A percentile compares a stretch with the other conserved stretches of the same genome.
Conservation (phyloP, 2,888 invertebrate species). For the Aspidiotus destructor region DNA sequence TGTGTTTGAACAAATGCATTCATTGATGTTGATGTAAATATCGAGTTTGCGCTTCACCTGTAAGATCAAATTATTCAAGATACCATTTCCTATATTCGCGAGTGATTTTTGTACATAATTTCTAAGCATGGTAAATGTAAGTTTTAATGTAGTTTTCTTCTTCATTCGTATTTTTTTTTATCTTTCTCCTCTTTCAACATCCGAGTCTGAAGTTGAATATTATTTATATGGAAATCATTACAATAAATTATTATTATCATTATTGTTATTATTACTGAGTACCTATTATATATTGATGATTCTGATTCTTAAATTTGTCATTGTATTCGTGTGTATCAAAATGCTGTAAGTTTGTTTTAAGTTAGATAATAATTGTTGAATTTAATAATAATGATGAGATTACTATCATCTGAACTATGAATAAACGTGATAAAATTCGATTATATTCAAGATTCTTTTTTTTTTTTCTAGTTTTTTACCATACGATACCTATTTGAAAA, state of each 20-base stretch:
- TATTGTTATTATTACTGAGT: too few relatives aligned
- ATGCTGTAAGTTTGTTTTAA: neutral
- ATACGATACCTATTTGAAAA: neutral
- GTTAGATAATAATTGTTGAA: neutral
- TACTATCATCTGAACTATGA: too few relatives aligned
- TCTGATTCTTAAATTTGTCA: neutral
- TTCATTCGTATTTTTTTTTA: neutral
- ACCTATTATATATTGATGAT: too few relatives aligned
- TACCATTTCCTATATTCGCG: slow-evolving; percentile 14
- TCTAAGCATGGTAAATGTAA: neutral
- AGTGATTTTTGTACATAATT: slow-evolving; percentile 14
- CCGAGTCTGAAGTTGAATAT: neutral
- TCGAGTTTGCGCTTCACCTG: neutral
- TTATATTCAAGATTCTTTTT: neutral
- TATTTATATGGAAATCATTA: neutral
- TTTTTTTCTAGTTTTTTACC: neutral
- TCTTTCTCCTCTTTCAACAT: neutral
- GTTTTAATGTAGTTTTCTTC: slow-evolving; percentile 8
- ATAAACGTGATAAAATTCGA: neutral
- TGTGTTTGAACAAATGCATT: neutral
- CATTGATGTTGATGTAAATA: slow-evolving; percentile 9
- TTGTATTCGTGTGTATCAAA: neutral
- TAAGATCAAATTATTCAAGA: slow-evolving; percentile 9
- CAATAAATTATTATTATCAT: too few relatives aligned
- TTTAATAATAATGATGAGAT: neutral